Evolutionary conservation across 2,888 invertebrate species (phyloP).

Genomic region (Seira sanloemensis): DNA sequence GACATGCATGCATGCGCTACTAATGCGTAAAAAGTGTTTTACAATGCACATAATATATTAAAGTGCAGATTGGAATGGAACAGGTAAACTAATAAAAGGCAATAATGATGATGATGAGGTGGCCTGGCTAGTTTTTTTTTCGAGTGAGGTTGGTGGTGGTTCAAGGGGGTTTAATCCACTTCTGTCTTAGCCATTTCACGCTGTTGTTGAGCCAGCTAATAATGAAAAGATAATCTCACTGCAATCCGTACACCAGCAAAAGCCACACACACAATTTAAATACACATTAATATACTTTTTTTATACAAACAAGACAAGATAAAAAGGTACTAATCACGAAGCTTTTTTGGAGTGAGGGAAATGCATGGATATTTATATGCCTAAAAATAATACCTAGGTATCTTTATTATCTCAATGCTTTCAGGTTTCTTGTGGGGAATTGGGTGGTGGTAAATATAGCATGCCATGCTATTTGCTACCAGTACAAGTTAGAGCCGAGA

Average conservation of each 20-base stretch:
- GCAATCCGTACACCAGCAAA: neutral
- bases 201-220: neutral
- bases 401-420: neutral
- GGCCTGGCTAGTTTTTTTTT: constrained; percentile 6
- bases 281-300: constrained; percentile 9
- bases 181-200: neutral
- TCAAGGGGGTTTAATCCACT: constrained; percentile 16
- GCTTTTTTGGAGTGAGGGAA: neutral
- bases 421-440: neutral
- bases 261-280: constrained; percentile 14
- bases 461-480: neutral
- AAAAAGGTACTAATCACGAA: constrained; percentile 12
- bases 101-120: constrained; percentile 5
- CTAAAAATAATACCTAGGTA: neutral
- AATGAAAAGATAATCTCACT: neutral
- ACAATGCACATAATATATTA: constrained; percentile 16
- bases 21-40: constrained; percentile 16
- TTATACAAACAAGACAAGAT: constrained; percentile 16
- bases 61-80: constrained; percentile 25
- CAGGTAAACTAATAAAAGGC: constrained; percentile 24
- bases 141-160: neutral
- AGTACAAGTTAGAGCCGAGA: neutral
- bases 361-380: neutral
- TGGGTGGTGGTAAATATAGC: too few relatives aligned
- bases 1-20: constrained; percentile 13